Base-by-base conservation (phyloP, 1,140 invertebrate species). In the Lepidurus apus region DNA sequence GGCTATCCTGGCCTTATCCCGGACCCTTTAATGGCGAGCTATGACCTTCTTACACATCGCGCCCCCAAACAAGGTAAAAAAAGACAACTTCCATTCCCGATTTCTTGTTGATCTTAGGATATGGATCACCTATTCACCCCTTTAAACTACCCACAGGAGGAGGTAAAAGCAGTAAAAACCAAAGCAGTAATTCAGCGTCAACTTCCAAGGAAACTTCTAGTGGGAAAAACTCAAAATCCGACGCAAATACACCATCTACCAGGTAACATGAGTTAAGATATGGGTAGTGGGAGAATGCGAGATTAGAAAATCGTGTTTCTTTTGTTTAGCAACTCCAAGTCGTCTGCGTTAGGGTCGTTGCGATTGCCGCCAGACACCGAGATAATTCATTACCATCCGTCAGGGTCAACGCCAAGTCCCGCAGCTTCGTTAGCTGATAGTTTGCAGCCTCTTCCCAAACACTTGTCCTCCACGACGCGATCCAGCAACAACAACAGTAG, bases 341-440 rank as follows among this genome's bases (percentile, higher is more conserved):
- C 91, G 80, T 91, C 92, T 83, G 90, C 93, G 84, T 86, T 93
- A 82, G 92, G 92, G 53, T 91, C 91, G 73, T 92, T 94, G 45
- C 88, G 93, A 45, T 85, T 95, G 81, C 93, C 93, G 80, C 92
- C 93, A n/a, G 93, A 94, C 82, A 95, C 93, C 17, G 93, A 95
- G 86, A 94, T 95, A 78, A 94, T 95, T 82, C 94, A 94, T 84
- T 94, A 94, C 83, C 53, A 65, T 21, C 53, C 17, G 13, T 65
- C 53, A 17, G 21, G 53, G 17, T 65, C 53, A 9, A 65, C 53
- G 53, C 53, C 53, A 65, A 65, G 53, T 65, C 53, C 53, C 53
- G 53, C 53, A 13, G 53, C 53, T 9, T 65, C 53, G 8, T 65
- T 65, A 65, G 53, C 53, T 65, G 53, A 65, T 65, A 65, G 53